Evolutionary conservation across 2,113 vertebrate species (phyloP), one percentile per base, ranked within the genome.

Genomic region (Balaeniceps rex): DNA sequence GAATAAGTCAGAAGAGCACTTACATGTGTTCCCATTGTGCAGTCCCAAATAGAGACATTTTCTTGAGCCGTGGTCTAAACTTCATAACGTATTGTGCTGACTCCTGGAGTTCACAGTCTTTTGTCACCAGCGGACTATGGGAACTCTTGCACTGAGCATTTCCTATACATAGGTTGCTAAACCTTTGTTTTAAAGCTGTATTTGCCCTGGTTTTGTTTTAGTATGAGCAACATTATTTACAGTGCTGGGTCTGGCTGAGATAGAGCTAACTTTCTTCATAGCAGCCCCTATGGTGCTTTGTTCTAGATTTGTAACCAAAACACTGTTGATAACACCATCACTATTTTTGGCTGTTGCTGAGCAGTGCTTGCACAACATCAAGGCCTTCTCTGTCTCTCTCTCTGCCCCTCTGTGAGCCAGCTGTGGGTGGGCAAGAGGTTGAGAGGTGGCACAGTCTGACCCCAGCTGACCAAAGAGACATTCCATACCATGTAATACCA

Each of bases 341-440:
- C n/a, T n/a, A n/a, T n/a, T n/a, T n/a, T n/a, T n/a, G n/a, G n/a
- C n/a, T n/a, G n/a, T n/a, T n/a, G n/a, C n/a, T n/a, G n/a, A n/a
- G n/a, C n/a, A n/a, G n/a, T n/a, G n/a, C n/a, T n/a, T n/a, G n/a
- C n/a, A n/a, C n/a, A n/a, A n/a, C 44, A 46, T 31, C 10, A 51
- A 24, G 31, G 36, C 13, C 13, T 36, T 33, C 58, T 64, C 49
- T 33, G 10, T 54, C 26, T 51, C 46, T 78, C 12, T 34, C 21
- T 76, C 15, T 51, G 7, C 6, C 24, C 14, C 15, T 28, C 26
- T 24, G 7, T 25, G 23, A 42, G 23, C 26, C 4, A 19, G 11
- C 31, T 40, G 10, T 13, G 3, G 3, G 3, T 38, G 7, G 24
- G 12, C 1, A 0, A 69, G 28, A 44, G 19, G 5, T 6, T 75